Evolutionary conservation across 1,140 invertebrate species (phyloP), one percentile per base, ranked within the genome.

Genomic region (Neomicropteryx cornuta): DNA sequence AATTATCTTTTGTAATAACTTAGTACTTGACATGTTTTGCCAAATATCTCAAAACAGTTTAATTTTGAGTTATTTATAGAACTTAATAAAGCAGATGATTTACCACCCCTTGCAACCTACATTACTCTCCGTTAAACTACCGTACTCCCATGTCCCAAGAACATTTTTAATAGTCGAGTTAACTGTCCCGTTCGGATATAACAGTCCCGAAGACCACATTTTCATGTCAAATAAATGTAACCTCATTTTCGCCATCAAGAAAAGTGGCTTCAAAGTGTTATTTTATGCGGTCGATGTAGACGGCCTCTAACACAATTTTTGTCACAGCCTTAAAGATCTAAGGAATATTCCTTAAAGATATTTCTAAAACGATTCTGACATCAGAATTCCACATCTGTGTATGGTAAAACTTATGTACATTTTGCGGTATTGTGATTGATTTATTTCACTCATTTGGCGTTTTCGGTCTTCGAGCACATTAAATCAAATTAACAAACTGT

Each of bases 321-420:
- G n/a, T n/a, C n/a, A n/a, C n/a, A n/a, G n/a, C n/a, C n/a, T n/a
- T 8, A 27, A 13, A 27, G 23, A 8, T 27, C 13, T 27, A 8
- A 27, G 13, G 23, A 8, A 27, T 27, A 27, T 27, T 10, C 36
- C 6, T 10, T 29, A 18, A 6, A 32, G 10, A 16, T 8, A 32
- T 18, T n/a, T 32, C 23, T 27, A 37, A n/a, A 23, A 30, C 13
- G 8, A 5, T 37, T 37, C 24, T 32, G 5, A 11, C 22, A 34
- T 16, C 5, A 34, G 8, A 11, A 11, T 20, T 20, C 8, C 6
- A 5, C 18, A 14, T 32, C 5, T 32, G 6, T 17, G 6, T 14
- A 35, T 14, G 19, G 19, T 22, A 35, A 19, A 19, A 21, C 14
- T 18, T 35, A 22, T 19, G 5, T 18, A 35, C 33, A 35, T 17